Base-by-base conservation (phyloP, 2,113 vertebrate genomes). In the Carassius auratus region DNA sequence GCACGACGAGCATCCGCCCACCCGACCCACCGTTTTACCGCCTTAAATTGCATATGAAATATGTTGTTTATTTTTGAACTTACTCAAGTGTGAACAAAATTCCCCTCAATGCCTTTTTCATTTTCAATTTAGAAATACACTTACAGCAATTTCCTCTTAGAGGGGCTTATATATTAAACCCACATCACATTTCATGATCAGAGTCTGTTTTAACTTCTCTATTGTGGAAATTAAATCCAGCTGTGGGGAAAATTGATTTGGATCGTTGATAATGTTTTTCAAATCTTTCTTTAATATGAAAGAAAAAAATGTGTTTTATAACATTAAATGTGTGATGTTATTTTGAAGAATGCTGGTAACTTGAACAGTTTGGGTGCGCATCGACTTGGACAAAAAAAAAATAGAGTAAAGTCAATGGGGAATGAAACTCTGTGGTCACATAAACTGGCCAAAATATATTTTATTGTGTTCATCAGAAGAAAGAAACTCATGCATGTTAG, bases 61-160 rank as follows among this genome's bases (percentile, higher is more conserved):
- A 64, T 64, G 59, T 79, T 79, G 21, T 75, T 75, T 81, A 66
- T 81, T 62, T 61, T 62, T 81, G 59, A n/a, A 64, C 59, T 48
- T 81, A 59, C 61, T 81, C 78, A 21, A 81, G 78, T 81, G 59
- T 81, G 38, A 81, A 66, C 8, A 45, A 45, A 62, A 79, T 81
- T 81, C 59, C 38, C 78, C n/a, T 64, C 45, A 42, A 50, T 75
- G 42, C 42, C 21, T 75, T 80, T 80, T 81, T 81, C 78, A 81
- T 81, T 81, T 42, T 64, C 78, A 81, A 64, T 81, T 42, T 48
- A 64, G 78, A 64, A 30, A 64, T 64, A 64, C 36, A 80, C 78
- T 79, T 79, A 19, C 38, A 10, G 78, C 78, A 66, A 81, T 81
- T 81, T 81, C 78, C 78, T 66, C 78, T 81, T 19, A 48, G 59